Conservation (phyloP, 2,888 invertebrate species). For the Melinopterus prodromus region DNA sequence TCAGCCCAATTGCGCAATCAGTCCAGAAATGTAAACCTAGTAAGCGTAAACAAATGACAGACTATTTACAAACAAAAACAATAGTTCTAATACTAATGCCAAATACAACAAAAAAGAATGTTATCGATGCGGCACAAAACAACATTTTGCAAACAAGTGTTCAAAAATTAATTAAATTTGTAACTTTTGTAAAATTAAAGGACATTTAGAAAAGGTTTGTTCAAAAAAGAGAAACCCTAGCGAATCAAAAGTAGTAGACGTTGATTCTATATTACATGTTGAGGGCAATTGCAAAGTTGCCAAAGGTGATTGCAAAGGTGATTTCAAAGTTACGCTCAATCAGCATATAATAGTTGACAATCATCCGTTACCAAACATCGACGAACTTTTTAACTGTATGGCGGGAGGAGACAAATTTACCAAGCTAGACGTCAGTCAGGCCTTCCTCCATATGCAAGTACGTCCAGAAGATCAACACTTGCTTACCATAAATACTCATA, state of each 20-base stretch:
- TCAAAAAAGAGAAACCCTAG: conserved; percentile 12
- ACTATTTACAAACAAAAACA: background rate
- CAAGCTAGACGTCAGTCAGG: conserved; percentile 46
- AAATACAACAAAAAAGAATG: background rate
- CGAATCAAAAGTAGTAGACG: background rate
- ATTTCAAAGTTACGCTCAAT: conserved; percentile 8
- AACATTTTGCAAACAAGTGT: conserved; percentile 14
- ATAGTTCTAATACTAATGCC: background rate
- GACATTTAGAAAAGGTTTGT: conserved; percentile 9
- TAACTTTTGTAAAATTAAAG: conserved; percentile 11
- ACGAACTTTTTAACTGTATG: conserved; percentile 38
- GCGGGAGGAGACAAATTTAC: conserved; percentile 43
- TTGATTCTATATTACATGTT: background rate
- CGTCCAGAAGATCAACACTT: conserved; percentile 48
- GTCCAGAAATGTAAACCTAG: background rate
- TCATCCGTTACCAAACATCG: conserved; percentile 9
- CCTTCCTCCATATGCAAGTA: conserved; percentile 52
- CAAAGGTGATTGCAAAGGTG: too few relatives aligned
- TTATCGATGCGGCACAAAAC: background rate
- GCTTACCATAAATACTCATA: conserved; percentile 52
- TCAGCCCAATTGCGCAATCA: conserved; percentile 10
- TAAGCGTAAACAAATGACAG: background rate
- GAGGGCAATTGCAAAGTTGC: background rate
- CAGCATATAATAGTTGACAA: background rate
- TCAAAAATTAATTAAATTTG: conserved; percentile 22